Percentiles rank a stretch among this genome's conserved stretches.
Conservation (phyloP, 1,140 invertebrate species). For the Drosophila willistoni region DNA sequence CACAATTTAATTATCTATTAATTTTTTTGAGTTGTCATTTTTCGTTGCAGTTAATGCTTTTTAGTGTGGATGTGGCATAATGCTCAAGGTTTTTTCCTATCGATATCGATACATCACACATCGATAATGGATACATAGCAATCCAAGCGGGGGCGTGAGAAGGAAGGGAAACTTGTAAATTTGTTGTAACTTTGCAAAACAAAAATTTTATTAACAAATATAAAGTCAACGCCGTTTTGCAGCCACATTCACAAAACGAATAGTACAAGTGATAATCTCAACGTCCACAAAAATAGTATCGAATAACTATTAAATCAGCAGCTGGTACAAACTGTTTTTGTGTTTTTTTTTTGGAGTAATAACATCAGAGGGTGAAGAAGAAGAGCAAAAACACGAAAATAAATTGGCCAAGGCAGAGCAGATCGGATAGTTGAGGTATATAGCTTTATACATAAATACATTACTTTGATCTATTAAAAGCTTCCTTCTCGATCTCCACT, state of each 20-base stretch:
- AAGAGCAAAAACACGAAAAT: conserved; percentile 34
- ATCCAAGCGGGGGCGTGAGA: neutral
- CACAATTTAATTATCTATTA: too few species aligned
- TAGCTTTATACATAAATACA: conserved; percentile 32
- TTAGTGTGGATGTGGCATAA: too few species aligned
- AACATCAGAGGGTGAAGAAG: neutral
- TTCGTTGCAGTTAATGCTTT: too few species aligned
- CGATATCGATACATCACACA: conserved; percentile 2
- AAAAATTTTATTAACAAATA: neutral
- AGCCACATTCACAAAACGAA: neutral
- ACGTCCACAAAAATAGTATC: neutral
- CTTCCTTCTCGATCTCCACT: conserved; percentile 23
- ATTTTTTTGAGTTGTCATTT: too few species aligned
- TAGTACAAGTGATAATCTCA: neutral
- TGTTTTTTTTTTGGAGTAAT: conserved; percentile 34
- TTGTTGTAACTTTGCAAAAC: conserved; percentile 3
- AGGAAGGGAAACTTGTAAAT: conserved; percentile 3
- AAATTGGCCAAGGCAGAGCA: conserved; percentile 34
- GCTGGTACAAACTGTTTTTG: conserved; percentile 8
- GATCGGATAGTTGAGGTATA: conserved; percentile 6
- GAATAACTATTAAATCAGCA: neutral
- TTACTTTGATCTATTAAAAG: conserved; percentile 51
- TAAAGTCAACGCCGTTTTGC: neutral
- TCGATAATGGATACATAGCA: conserved; percentile 11
- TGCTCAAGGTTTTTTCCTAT: too few species aligned